Evolutionary conservation across 2,888 invertebrate species (phyloP).

Genomic region (Eremobia ochroleuca): DNA sequence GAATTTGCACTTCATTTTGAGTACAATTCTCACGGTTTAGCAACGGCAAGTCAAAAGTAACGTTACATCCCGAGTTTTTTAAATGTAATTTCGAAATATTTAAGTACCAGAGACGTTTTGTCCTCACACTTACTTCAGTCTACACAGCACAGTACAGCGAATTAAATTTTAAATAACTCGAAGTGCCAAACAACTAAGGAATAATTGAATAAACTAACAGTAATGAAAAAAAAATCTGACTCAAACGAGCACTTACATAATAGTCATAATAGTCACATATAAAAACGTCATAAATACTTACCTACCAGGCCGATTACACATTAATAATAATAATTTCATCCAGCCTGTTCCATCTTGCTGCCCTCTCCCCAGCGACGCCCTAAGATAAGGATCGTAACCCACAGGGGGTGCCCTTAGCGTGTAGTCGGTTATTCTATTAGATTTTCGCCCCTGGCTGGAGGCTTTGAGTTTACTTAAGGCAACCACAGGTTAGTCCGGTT

Average conservation of each 20-base stretch:
- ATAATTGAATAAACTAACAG: background rate
- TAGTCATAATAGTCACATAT: background rate
- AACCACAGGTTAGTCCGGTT: no score
- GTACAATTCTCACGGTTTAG: background rate
- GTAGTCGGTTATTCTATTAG: no score
- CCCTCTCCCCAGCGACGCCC: no score
- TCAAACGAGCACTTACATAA: background rate
- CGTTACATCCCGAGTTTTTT: background rate
- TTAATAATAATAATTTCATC: background rate
- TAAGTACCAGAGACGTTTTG: background rate
- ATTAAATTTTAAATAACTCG: background rate
- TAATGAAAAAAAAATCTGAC: background rate
- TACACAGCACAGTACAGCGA: no score
- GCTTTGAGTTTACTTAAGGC: no score
- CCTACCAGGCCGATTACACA: background rate
- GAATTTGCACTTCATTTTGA: background rate
- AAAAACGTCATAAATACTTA: background rate
- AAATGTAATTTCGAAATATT: background rate
- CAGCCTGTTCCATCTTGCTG: no score
- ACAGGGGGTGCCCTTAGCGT: no score
- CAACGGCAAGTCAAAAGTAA: conserved; percentile 1
- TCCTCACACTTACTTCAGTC: background rate
- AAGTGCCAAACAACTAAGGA: background rate
- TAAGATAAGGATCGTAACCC: no score
- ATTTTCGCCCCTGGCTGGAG: no score